phyloP scores from a whole-genome alignment of 1,140 invertebrate genomes.

The Lordiphosa mommai region DNA sequence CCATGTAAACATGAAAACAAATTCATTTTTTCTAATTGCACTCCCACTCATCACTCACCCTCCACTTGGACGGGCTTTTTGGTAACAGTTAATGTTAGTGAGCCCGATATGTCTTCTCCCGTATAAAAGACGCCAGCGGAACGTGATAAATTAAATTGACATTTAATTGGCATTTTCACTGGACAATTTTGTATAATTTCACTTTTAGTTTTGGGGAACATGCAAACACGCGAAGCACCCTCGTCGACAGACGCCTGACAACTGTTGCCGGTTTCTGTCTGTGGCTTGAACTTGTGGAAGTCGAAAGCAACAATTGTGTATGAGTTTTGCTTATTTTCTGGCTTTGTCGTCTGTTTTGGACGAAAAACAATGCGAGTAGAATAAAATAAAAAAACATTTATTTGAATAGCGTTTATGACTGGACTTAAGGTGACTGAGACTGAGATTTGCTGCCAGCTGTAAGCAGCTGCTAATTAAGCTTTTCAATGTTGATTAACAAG shows the following conservation, averaged over 20 bases:
- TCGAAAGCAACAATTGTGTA: conserved; percentile 7
- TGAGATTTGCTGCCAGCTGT: conserved; percentile 7
- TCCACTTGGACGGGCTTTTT: conserved; percentile 44
- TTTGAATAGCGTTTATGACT: conserved; percentile 46
- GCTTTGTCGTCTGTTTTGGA: conserved; percentile 2
- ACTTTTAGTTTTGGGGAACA: conserved; percentile 13
- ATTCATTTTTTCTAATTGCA: conserved; percentile 32
- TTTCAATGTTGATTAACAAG: neutral
- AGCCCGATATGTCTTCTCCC: conserved; percentile 59
- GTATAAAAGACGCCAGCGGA: conserved; percentile 47
- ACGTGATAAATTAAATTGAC: conserved; percentile 60
- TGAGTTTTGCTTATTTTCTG: too few species aligned
- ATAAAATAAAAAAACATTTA: conserved; percentile 50
- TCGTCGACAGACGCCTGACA: conserved; percentile 16
- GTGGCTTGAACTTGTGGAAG: conserved; percentile 28
- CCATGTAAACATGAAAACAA: neutral
- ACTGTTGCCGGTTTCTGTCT: conserved; percentile 14
- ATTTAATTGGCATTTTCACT: conserved; percentile 50
- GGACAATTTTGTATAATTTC: conserved; percentile 15
- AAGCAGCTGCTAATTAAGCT: neutral
- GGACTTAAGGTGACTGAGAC: conserved; percentile 8
- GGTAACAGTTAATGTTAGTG: conserved; percentile 20
- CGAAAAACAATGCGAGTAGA: neutral
- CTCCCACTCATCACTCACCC: conserved; percentile 34
- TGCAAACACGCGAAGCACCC: conserved; percentile 35